phyloP scores from a whole-genome alignment of 1,140 invertebrate species.

The Araneus ventricosus region DNA sequence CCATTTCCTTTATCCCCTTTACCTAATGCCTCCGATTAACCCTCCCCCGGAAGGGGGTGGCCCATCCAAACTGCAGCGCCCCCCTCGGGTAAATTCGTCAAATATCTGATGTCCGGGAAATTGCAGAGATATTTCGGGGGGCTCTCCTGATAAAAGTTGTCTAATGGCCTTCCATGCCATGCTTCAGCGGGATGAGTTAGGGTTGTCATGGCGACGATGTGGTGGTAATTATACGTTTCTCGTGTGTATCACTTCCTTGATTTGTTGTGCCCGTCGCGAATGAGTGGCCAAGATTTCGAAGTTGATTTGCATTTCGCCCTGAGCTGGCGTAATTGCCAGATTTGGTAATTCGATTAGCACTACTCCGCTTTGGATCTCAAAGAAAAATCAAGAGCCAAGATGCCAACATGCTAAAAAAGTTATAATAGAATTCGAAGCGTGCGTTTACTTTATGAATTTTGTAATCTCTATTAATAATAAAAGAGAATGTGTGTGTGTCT shows the following conservation, averaged over 20 bases:
- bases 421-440: too few species aligned
- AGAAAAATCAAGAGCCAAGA: too few species aligned
- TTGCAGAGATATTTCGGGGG: background rate
- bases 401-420: too few species aligned
- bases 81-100: conserved; percentile 34
- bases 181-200: background rate
- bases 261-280: background rate
- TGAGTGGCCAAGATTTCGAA: background rate
- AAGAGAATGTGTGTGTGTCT: too few species aligned
- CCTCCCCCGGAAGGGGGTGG: background rate
- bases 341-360: too few species aligned
- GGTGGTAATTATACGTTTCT: conserved; percentile 2
- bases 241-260: conserved; percentile 3
- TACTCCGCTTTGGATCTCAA: too few species aligned
- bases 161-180: conserved; percentile 16
- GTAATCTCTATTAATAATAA: too few species aligned
- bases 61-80: background rate
- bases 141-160: conserved; percentile 51
- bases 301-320: too few species aligned
- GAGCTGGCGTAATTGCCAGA: too few species aligned
- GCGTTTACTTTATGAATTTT: too few species aligned
- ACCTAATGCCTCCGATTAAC: conserved; percentile 36
- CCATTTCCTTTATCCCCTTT: conserved; percentile 46
- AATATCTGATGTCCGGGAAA: conserved; percentile 43
- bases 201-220: conserved; percentile 4